These are phyloP conservation scores for Drosophila ananassae DNA, from an alignment of 1,140 invertebrate genomes.

Conservation along the genomic window DNA sequence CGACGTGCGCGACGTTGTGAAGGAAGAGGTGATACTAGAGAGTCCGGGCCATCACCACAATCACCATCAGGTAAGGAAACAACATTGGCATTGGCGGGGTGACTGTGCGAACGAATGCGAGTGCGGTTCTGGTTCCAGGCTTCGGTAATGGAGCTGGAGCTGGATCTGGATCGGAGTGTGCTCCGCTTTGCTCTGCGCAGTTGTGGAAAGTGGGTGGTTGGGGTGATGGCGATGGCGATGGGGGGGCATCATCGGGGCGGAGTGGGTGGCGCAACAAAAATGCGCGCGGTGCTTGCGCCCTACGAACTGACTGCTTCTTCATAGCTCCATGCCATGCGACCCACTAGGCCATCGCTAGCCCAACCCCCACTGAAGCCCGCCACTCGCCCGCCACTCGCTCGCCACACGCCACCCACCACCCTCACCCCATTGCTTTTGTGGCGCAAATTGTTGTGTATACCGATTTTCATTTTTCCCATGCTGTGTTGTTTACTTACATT, in stretches of 20 bases:
- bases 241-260: constrained; percentile 36
- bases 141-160: constrained; percentile 19
- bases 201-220: constrained; percentile 58
- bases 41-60: constrained; percentile 62
- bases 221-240: constrained; percentile 3
- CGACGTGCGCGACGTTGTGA: constrained; percentile 76
- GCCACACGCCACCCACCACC: constrained; percentile 11
- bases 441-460: constrained; percentile 83
- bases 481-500: constrained; percentile 82
- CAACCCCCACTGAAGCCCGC: constrained; percentile 28
- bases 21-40: constrained; percentile 83
- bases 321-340: constrained; percentile 48
- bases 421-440: constrained; percentile 59
- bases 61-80: constrained; percentile 77
- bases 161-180: constrained; percentile 38
- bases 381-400: constrained; percentile 36
- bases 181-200: constrained; percentile 54
- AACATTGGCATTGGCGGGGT: constrained; percentile 54
- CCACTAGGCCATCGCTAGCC: constrained; percentile 47
- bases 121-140: constrained; percentile 55
- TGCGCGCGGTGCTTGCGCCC: constrained; percentile 72
- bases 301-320: constrained; percentile 33
- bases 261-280: constrained; percentile 62
- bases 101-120: constrained; percentile 21
- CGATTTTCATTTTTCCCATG: constrained; percentile 82